These are phyloP conservation scores for Parotocinclus haroldoi DNA, from an alignment of 2,797 vertebrate genomes.

Conservation along the genomic window DNA sequence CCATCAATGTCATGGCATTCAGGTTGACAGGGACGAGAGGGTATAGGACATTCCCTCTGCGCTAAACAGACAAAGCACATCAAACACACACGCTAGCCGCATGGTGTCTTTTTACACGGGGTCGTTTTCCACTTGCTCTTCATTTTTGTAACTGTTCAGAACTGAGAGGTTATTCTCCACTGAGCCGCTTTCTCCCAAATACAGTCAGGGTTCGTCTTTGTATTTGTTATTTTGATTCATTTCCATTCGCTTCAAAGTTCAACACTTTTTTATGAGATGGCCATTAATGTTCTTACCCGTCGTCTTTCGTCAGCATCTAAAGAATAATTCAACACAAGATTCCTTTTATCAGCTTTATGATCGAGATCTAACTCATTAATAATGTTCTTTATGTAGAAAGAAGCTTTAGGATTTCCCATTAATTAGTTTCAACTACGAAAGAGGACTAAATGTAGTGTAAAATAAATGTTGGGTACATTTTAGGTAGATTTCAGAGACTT, in stretches of 20 bases:
- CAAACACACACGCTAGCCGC: slow-evolving; percentile 56
- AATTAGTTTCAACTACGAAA: too few relatives aligned
- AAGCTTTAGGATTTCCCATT: background rate
- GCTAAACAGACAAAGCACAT: slow-evolving; percentile 71
- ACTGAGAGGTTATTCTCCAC: slow-evolving; percentile 60
- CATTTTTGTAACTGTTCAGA: slow-evolving; percentile 68
- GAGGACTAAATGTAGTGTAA: too few relatives aligned
- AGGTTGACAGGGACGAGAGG: slow-evolving; percentile 67
- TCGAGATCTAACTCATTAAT: slow-evolving; percentile 16
- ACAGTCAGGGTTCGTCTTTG: background rate
- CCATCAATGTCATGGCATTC: slow-evolving; percentile 82
- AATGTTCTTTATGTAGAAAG: slow-evolving; percentile 8
- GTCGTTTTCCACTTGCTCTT: too few relatives aligned
- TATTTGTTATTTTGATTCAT: slow-evolving; percentile 1
- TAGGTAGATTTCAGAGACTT: too few relatives aligned
- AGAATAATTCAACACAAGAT: slow-evolving; percentile 22
- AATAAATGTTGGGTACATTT: too few relatives aligned
- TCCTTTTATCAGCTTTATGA: slow-evolving; percentile 24
- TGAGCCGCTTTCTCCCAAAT: slow-evolving; percentile 47
- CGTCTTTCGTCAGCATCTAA: slow-evolving; percentile 27
- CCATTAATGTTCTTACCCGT: slow-evolving; percentile 7
- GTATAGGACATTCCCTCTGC: slow-evolving; percentile 9
- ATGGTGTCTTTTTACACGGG: too few relatives aligned
- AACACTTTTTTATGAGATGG: slow-evolving; percentile 8
- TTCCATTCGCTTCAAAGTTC: slow-evolving; percentile 5